Evolutionary conservation across 2,888 invertebrate species (phyloP).

Genomic region (Philopedon plagiatum): DNA sequence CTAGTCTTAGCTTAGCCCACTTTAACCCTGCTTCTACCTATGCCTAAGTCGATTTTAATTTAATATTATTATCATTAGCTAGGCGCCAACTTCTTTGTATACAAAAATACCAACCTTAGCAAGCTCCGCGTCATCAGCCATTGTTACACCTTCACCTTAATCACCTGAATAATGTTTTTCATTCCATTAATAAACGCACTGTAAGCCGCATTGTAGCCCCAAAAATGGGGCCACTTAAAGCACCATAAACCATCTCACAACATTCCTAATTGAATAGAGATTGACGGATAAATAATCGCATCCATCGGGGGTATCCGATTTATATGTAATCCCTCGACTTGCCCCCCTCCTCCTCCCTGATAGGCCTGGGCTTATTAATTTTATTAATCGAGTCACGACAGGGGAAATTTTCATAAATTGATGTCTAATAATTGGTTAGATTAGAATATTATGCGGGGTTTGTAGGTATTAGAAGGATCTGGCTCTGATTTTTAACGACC

Average conservation of each 20-base stretch:
- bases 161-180: background rate
- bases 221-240: background rate
- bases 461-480: slow-evolving; percentile 2
- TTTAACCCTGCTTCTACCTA: no score
- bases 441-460: slow-evolving; percentile 3
- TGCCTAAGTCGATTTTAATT: no score
- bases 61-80: no score
- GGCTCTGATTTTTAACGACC: slow-evolving; percentile 1
- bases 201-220: slow-evolving; percentile 14
- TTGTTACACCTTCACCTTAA: slow-evolving; percentile 41
- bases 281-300: background rate
- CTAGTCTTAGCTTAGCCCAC: no score
- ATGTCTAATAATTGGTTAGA: slow-evolving; percentile 15
- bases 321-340: background rate
- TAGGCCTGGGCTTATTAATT: slow-evolving; percentile 6
- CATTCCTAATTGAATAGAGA: background rate
- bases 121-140: slow-evolving; percentile 64
- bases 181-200: background rate
- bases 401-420: slow-evolving; percentile 30
- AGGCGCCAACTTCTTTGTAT: no score
- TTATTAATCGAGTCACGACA: slow-evolving; percentile 25
- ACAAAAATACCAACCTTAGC: slow-evolving; percentile 62
- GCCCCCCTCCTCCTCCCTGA: background rate
- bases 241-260: no score
- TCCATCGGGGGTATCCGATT: background rate